These are phyloP conservation scores for Macrotis lagotis DNA, from an alignment of 2,113 vertebrate genomes.

Conservation along the genomic window DNA sequence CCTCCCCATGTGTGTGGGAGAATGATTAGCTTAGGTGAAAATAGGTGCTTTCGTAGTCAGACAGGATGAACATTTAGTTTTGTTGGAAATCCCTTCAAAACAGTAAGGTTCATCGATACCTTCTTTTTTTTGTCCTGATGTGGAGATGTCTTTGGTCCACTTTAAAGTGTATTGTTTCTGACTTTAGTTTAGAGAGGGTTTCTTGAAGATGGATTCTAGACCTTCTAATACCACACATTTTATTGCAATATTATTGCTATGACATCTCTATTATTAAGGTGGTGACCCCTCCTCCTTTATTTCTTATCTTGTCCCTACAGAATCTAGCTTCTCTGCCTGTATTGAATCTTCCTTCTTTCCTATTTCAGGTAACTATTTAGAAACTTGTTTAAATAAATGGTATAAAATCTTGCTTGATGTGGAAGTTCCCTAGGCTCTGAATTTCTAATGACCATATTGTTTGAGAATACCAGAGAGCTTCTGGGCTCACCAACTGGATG, in stretches of 20 bases:
- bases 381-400: constrained; percentile 46
- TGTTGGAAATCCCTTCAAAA: constrained; percentile 46
- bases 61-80: constrained; percentile 14
- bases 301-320: constrained; percentile 41
- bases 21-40: constrained; percentile 17
- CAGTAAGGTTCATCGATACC: not conserved
- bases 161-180: constrained; percentile 14
- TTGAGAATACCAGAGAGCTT: constrained; percentile 46
- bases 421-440: not conserved
- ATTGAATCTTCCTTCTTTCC: not conserved
- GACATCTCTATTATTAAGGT: constrained; percentile 51
- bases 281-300: not conserved
- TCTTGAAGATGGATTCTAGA: constrained; percentile 30
- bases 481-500: not conserved
- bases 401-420: constrained; percentile 17
- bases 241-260: constrained; percentile 37
- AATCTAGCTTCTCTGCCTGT: constrained; percentile 14
- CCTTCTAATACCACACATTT: constrained; percentile 30
- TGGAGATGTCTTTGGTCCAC: constrained; percentile 36
- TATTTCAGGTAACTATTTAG: constrained; percentile 33
- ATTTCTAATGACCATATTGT: constrained; percentile 52
- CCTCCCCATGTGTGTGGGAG: not conserved
- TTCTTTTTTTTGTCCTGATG: constrained; percentile 13
- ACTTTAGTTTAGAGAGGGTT: constrained; percentile 33
- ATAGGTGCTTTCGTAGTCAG: not conserved